Percentiles rank a stretch among this genome's conserved stretches.
These are phyloP conservation scores for Blomia tropicalis DNA, from an alignment of 2,888 invertebrate species.

Conservation along the genomic window DNA sequence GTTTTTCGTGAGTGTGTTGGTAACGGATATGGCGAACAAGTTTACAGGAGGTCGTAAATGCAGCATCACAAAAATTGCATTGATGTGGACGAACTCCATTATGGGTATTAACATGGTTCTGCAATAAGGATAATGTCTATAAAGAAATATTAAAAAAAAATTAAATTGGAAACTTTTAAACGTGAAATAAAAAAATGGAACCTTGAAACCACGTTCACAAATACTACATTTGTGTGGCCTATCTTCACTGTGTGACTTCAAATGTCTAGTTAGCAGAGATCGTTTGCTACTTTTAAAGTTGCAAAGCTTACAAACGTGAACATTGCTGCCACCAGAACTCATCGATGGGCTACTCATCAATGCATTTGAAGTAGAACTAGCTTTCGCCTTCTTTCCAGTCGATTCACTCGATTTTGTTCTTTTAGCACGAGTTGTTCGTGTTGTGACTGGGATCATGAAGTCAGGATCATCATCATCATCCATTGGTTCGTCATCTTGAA, in stretches of 20 bases:
- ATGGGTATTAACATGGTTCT: slow-evolving; percentile 91
- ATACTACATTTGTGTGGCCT: slow-evolving; percentile 80
- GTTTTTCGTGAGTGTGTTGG: slow-evolving; percentile 89
- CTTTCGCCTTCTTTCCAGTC: slow-evolving; percentile 38
- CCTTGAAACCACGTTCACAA: slow-evolving; percentile 81
- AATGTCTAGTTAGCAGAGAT: slow-evolving; percentile 73
- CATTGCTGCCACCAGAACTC: slow-evolving; percentile 7
- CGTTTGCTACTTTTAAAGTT: slow-evolving; percentile 74
- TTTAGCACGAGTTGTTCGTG: slow-evolving; percentile 42
- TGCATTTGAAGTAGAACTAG: too few species aligned
- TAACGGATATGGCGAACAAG: slow-evolving; percentile 80
- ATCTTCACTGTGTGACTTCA: slow-evolving; percentile 88
- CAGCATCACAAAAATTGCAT: slow-evolving; percentile 69
- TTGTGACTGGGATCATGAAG: slow-evolving; percentile 44
- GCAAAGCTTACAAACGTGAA: slow-evolving; percentile 71
- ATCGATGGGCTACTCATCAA: too few species aligned
- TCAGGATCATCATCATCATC: too few species aligned
- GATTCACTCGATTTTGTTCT: slow-evolving; percentile 48
- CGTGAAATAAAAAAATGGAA: too few species aligned
- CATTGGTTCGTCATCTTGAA: slow-evolving; percentile 39
- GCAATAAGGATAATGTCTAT: slow-evolving; percentile 62
- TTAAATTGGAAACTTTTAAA: not conserved
- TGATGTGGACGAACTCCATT: slow-evolving; percentile 80
- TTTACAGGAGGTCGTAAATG: slow-evolving; percentile 55
- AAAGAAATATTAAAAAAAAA: not conserved